Percentiles rank a stretch among this genome's conserved stretches.
phyloP scores from a whole-genome alignment of 1,140 invertebrate genomes.

The Aporrectodea caliginosa region DNA sequence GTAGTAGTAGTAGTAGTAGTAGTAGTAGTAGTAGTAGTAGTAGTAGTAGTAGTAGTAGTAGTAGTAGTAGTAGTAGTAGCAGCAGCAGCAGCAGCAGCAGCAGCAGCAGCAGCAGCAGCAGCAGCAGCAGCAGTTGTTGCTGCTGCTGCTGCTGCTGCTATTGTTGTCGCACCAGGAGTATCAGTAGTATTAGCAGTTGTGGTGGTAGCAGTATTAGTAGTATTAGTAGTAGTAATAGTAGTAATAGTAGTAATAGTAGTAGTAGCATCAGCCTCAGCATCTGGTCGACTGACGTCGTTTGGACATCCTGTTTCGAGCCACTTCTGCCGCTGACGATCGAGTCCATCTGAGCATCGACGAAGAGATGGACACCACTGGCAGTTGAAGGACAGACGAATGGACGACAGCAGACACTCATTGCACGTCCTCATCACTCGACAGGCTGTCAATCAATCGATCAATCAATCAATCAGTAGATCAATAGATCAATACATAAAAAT shows the following conservation, averaged over 20 bases:
- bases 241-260: slow-evolving; percentile 10
- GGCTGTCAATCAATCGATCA: slow-evolving; percentile 52
- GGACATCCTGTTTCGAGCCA: slow-evolving; percentile 80
- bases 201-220: too few relatives aligned
- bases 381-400: slow-evolving; percentile 51
- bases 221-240: too few relatives aligned
- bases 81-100: background rate
- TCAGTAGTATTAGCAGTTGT: too few relatives aligned
- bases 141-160: slow-evolving; percentile 10
- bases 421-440: slow-evolving; percentile 78
- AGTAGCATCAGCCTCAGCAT: too few relatives aligned
- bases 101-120: background rate
- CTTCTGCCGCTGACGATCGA: slow-evolving; percentile 79
- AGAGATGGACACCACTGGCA: slow-evolving; percentile 81
- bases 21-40: too few relatives aligned
- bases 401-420: slow-evolving; percentile 51
- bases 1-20: slow-evolving; percentile 10
- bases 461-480: background rate
- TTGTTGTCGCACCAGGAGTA: too few relatives aligned
- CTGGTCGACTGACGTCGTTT: slow-evolving; percentile 7
- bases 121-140: slow-evolving; percentile 7
- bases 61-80: background rate
- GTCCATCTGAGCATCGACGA: slow-evolving; percentile 78
- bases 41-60: background rate
- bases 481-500: too few relatives aligned